Evolutionary conservation across 2,797 vertebrate species (phyloP), one percentile per base, ranked within the genome.

Genomic region (Fistularia tabacaria): DNA sequence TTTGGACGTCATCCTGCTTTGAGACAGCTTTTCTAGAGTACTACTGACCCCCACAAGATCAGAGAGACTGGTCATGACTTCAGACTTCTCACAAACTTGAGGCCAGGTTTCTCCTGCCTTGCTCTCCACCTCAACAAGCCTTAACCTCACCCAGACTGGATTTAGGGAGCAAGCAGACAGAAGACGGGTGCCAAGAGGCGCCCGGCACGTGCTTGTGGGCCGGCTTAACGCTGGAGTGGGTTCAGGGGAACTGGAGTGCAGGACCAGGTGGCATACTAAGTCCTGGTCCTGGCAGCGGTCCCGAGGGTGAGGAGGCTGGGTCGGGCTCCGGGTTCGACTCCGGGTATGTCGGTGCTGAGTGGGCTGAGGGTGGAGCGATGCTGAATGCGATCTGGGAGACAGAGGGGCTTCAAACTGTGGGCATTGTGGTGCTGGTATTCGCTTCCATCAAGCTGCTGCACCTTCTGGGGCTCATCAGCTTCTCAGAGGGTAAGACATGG

Each of bases 371-470:
- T 64, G 82, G 90, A 87, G 92, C 84, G 54, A 95, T 95, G 94
- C 87, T 98, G 90, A 94, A 85, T 74, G 92, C 91, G 0, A 93
- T 96, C 86, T 98, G 96, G 97, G 95, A 98, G 91, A 95, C 94
- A 0, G 97, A 99, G 91, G 97, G 97, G 82, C 93, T 98, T 76
- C 97, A 99, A 83, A 98, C 97, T 52, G 93, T 99, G 90, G 96
- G 96, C 73, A 99, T 99, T 73, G 96, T 99, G 86, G 90, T 98
- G 91, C 93, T 99, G 78, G 94, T 99, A 84, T 95, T 94, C 64
- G 95, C 95, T 3, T 97, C 95, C 14, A 93, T 99, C 85, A 99
- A 99, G 88, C 93, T 99, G 82, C 95, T 99, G 72, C 97, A 99
- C 91, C 86, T 98, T 76, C 92, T 99, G 82, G 97, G 97, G 82